Evolutionary conservation across 2,888 invertebrate genomes (phyloP).

Genomic region (Neria commutata): DNA sequence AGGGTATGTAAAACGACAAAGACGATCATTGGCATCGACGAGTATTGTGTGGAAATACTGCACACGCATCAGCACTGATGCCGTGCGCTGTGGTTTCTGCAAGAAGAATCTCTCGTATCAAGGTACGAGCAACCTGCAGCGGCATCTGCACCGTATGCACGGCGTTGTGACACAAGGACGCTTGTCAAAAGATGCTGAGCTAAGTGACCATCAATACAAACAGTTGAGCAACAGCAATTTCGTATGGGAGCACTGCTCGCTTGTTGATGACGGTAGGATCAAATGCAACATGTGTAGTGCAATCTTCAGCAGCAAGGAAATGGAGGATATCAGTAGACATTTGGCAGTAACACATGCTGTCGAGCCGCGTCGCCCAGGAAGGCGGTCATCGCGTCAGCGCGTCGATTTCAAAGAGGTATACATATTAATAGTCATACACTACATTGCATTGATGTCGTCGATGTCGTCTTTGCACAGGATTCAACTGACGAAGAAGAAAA

Average conservation of each 20-base stretch:
- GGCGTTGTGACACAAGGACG: conserved; percentile 40
- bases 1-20: neutral
- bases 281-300: conserved; percentile 46
- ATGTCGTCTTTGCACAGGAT: conserved; percentile 21
- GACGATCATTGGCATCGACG: conserved; percentile 17
- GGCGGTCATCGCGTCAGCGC: conserved; percentile 13
- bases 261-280: conserved; percentile 17
- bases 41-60: conserved; percentile 49
- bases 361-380: conserved; percentile 12
- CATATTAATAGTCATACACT: neutral
- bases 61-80: conserved; percentile 40
- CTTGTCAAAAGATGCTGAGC: neutral
- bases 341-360: conserved; percentile 34
- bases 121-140: conserved; percentile 49
- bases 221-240: conserved; percentile 18
- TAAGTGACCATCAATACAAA: neutral
- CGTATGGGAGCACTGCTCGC: conserved; percentile 37
- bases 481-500: conserved; percentile 28
- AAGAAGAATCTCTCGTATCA: conserved; percentile 48
- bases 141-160: conserved; percentile 51
- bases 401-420: conserved; percentile 20
- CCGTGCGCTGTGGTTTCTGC: conserved; percentile 46
- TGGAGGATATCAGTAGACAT: conserved; percentile 34
- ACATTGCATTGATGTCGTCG: neutral
- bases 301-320: conserved; percentile 37